Conservation (phyloP, 2,113 vertebrate species). For the Oreocharis arfaki region DNA sequence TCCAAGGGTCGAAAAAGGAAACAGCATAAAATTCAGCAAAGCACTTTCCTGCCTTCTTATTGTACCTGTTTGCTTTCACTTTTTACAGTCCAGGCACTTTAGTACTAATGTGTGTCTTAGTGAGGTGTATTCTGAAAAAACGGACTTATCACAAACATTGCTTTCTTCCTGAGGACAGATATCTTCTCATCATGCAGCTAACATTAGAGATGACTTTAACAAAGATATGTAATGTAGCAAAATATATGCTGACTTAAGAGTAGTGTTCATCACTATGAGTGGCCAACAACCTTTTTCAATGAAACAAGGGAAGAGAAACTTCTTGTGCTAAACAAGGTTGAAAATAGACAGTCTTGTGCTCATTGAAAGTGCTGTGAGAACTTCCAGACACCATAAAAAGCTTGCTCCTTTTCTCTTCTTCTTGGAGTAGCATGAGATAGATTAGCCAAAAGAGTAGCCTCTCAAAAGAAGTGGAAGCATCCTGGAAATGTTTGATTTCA, state of each 20-base stretch:
- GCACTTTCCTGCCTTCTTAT: not conserved
- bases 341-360: not conserved
- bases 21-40: not conserved
- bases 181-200: not conserved
- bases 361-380: not conserved
- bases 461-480: not conserved
- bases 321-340: not conserved
- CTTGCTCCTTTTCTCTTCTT: not conserved
- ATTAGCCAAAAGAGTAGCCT: not conserved
- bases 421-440: not conserved
- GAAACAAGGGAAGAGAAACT: not conserved
- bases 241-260: not conserved
- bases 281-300: not conserved
- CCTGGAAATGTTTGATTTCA: not conserved
- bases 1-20: not conserved
- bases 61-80: not conserved
- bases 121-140: not conserved
- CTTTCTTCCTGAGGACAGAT: not conserved
- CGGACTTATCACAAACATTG: rapidly evolving
- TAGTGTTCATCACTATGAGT: not conserved
- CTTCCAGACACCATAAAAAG: not conserved
- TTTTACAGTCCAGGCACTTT: not conserved
- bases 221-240: not conserved
- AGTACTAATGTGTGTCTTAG: not conserved
- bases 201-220: not conserved